Evolutionary conservation across 2,888 invertebrate genomes (phyloP), one percentile per base, ranked within the genome.

Genomic region (Nomada fucata): DNA sequence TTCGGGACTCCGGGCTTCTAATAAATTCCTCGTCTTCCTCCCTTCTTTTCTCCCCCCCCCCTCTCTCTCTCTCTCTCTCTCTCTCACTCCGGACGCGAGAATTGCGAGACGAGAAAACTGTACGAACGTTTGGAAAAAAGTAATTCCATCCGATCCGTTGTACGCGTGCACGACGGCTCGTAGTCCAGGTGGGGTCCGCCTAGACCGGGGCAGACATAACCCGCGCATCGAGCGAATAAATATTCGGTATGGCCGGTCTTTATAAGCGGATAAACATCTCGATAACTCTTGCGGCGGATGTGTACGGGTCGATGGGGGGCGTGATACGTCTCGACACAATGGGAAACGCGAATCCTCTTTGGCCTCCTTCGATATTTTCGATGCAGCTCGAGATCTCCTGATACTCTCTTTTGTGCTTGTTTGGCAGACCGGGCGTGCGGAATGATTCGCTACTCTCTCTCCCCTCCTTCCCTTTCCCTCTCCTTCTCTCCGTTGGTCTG

Each of bases 191-290:
- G 36, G 0, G 36, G 36, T 36, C 36, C 36, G 7, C 7, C 36
- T 7, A 36, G 36, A 7, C 36, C 7, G 36, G 7, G 36, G 36
- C 0, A 36, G 36, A 36, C 74, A 68, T 36, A 63, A 76, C 57
- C 57, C 23, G 68, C 1, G 74, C 59, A 68, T 67, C 65, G 73
- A 71, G 68, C 82, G 82, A 86, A 89, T 89, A 89, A 89, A 89
- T 87, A 88, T 89, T 87, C 89, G 85, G 74, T 36, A 88, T 83
- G 77, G 86, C 79, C 79, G 79, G 80, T 76, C 79, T 84, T 89
- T 89, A 90, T 85, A 89, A 90, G 80, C 86, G 87, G 89, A 89
- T 89, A 89, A 90, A 90, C 87, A 90, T 89, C 90, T 89, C 87
- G 88, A 89, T 90, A 89, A 89, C 88, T 88, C 86, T 88, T 73